Base-by-base conservation (phyloP, 2,888 invertebrate genomes). In the Phragmatobia fuliginosa region DNA sequence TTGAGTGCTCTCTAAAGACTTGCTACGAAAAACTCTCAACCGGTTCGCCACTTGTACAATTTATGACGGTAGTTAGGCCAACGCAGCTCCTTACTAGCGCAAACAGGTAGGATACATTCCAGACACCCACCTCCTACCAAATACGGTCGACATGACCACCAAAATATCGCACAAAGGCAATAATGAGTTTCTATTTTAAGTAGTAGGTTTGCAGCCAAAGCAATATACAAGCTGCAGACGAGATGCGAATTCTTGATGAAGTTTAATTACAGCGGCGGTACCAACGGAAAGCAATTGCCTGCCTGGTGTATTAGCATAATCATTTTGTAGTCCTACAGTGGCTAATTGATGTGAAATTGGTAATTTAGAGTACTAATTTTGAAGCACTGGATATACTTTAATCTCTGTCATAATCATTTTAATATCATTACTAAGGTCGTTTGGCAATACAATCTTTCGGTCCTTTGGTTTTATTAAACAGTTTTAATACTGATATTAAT, bases 21-120 rank as follows among this genome's bases (percentile, higher is more conserved):
- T 83, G 83, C 84, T 76, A 83, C 83, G 88, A 90, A 91, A 91
- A 91, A 90, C 87, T 87, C 83, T 76, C 81, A 80, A 84, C 83
- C 84, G 85, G 83, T 88, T 88, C 87, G 85, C 90, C 88, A 88
- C 87, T 88, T 87, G 86, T 85, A 87, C 85, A 89, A 91, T 92
- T 92, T 91, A 92, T 91, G 87, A 85, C 81, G 85, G 88, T 88
- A 91, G 89, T 91, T 91, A 90, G 87, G 86, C 88, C 83, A 89
- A 85, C 86, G 86, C 84, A 87, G 87, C 87, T 83, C 76, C 84
- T 81, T 79, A 79, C 73, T 82, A 81, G 85, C 83, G 83, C 85
- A 85, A 86, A 84, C 88, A 88, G 89, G 88, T 90, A 87, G 74
- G 74, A 73, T 71, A 81, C 81, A 82, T 75, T 81, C 74, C 83